Percentiles rank a stretch among this genome's conserved stretches.
Evolutionary conservation across 92 coral and sea anemone species (phyloP).

Genomic region (Porites cylindrica): DNA sequence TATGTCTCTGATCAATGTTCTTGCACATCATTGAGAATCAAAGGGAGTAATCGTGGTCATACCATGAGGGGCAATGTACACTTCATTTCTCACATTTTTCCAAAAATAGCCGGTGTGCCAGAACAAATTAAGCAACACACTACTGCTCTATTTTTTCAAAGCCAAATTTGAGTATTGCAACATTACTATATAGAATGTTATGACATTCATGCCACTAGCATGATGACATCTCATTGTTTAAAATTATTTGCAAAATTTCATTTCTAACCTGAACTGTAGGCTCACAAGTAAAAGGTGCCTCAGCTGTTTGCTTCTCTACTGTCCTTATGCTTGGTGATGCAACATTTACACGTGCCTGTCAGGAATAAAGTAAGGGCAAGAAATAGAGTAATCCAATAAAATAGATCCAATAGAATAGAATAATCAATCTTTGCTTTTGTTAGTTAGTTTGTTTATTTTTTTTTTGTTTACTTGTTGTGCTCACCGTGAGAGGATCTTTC

Average conservation of each 20-base stretch:
- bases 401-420: not conserved
- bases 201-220: no score
- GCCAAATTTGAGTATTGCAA: not conserved
- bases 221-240: no score
- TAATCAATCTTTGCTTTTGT: not conserved
- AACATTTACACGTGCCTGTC: conserved; percentile 14
- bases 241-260: no score
- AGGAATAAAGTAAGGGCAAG: not conserved
- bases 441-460: not conserved
- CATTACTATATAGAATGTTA: no score
- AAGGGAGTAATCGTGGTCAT: no score
- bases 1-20: no score
- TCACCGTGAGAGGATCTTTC: conserved; percentile 40
- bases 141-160: not conserved
- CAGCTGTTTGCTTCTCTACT: conserved; percentile 13
- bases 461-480: not conserved
- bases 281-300: conserved; percentile 12
- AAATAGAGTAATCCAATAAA: not conserved
- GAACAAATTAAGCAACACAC: not conserved
- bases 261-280: conserved; percentile 26
- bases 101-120: not conserved
- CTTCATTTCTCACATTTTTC: not conserved
- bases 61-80: no score
- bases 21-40: no score
- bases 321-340: conserved; percentile 34